These are phyloP conservation scores for Pituophis catenifer DNA, from an alignment of 2,113 vertebrate genomes.

Conservation along the genomic window DNA sequence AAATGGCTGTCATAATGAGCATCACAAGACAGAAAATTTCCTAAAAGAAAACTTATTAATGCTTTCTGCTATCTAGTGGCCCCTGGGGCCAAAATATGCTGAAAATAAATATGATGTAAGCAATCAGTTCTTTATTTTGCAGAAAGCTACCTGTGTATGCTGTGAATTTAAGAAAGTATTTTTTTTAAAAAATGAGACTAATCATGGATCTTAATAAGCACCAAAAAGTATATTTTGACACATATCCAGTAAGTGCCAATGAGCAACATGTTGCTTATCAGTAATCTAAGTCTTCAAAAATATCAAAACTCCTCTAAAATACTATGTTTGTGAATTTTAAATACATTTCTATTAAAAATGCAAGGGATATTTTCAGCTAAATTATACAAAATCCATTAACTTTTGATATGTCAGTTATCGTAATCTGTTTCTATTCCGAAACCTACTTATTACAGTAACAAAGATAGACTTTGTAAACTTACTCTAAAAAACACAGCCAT, in stretches of 20 bases:
- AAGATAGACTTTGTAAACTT: constrained; percentile 62
- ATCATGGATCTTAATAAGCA: neutral
- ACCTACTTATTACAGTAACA: neutral
- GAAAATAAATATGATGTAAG: neutral
- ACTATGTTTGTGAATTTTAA: neutral
- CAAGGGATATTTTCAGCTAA: neutral
- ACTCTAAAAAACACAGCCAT: constrained; percentile 91
- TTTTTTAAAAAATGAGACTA: neutral
- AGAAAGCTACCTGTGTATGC: neutral
- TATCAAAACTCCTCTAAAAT: neutral
- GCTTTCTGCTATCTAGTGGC: neutral
- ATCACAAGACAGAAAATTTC: neutral
- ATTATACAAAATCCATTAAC: neutral
- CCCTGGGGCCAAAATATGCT: neutral
- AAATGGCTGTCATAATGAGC: neutral
- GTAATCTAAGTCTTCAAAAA: neutral
- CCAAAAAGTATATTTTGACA: neutral
- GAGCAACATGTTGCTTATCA: neutral
- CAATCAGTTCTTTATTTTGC: neutral
- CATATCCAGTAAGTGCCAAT: neutral
- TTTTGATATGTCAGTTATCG: neutral
- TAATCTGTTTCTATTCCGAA: neutral
- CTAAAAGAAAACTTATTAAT: neutral
- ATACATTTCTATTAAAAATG: neutral
- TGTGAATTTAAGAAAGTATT: neutral